Base-by-base conservation (phyloP, 2,888 invertebrate genomes). In the Callinectes sapidus region DNA sequence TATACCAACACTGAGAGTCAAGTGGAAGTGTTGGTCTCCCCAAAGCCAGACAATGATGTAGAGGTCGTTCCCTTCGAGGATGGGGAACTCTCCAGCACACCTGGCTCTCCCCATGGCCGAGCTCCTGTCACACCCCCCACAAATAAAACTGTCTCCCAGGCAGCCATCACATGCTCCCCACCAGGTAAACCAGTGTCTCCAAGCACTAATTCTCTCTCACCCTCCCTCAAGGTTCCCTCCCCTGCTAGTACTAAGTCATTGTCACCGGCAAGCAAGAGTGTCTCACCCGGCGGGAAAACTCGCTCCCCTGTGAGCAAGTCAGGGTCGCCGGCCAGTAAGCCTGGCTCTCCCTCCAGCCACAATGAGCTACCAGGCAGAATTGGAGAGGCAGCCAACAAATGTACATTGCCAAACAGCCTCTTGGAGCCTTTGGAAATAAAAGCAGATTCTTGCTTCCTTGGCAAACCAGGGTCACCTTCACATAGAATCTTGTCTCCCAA, bases 391-490 rank as follows among this genome's bases (percentile, higher is more conserved):
- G 8, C 32, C 23, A 89, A 42, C 32, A 66, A 92, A 39, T 6
- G 55, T 28, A 42, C 18, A 3, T 66, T 86, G 32, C 87, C 91
- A n/a, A 35, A 10, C 66, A 91, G 42, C 35, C 61, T 42, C 42
- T 66, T 61, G 54, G 48, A 18, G 66, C 55, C 48, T 39, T 55
- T 39, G 39, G 66, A 89, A 48, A 86, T 61, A n/a, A 86, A 86
- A 86, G 55, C 61, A 61, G 86, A 55, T 14, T 35, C 32, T 28
- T 66, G 55, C 81, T 42, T 88, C 42, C 61, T 77, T 23, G 42
- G 61, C 88, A 92, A 92, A 42, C 92, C 92, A 61, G 89, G 92
- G 13, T 92, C 89, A 55, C 92, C 92, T 61, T 71, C 66, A 35
- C 42, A 42, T 91, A 90, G 55, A 89, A 18, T 71, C 13, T n/a